Evolutionary conservation across 2,797 vertebrate species (phyloP).

Genomic region (Menidia menidia): DNA sequence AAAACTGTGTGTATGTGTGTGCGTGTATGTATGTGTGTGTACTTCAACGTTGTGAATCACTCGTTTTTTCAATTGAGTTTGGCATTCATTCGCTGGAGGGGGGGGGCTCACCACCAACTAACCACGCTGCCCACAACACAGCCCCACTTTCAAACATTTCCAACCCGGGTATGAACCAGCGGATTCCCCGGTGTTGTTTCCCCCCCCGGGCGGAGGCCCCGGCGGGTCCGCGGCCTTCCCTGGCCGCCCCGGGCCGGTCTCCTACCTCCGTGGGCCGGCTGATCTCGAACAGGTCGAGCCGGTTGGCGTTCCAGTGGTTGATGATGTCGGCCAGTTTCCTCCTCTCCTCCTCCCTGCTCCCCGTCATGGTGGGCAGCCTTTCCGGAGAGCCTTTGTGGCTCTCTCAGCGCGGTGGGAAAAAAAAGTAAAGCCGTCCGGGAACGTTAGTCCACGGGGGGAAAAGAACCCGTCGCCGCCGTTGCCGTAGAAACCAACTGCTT

Average conservation of each 20-base stretch:
- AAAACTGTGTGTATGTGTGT: too few relatives aligned
- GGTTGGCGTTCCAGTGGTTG: conserved; percentile 99
- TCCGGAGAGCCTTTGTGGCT: conserved; percentile 34
- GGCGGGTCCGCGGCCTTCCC: conserved; percentile 73
- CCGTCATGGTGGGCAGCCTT: conserved; percentile 84
- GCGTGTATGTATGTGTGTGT: conserved; percentile 4
- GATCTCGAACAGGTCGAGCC: conserved; percentile 99
- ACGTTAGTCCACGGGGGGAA: conserved; percentile 59
- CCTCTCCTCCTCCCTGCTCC: conserved; percentile 97
- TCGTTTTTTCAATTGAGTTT: conserved; percentile 57
- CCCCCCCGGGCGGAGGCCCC: conserved; percentile 58
- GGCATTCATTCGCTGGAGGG: conserved; percentile 26
- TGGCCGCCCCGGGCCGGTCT: conserved; percentile 84
- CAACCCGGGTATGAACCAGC: conserved; percentile 23
- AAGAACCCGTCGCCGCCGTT: too few relatives aligned
- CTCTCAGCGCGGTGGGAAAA: conserved; percentile 17
- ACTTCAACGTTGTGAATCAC: conserved; percentile 29
- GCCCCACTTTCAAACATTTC: conserved; percentile 30
- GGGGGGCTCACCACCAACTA: conserved; percentile 42
- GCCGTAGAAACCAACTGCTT: conserved; percentile 22
- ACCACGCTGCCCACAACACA: conserved; percentile 62
- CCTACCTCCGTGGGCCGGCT: conserved; percentile 96
- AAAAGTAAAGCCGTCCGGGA: conserved; percentile 54
- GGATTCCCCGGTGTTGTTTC: conserved; percentile 10
- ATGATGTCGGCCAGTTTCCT: conserved; percentile 99